Evolutionary conservation across 2,113 vertebrate species (phyloP).

Genomic region (Heptranchias perlo): DNA sequence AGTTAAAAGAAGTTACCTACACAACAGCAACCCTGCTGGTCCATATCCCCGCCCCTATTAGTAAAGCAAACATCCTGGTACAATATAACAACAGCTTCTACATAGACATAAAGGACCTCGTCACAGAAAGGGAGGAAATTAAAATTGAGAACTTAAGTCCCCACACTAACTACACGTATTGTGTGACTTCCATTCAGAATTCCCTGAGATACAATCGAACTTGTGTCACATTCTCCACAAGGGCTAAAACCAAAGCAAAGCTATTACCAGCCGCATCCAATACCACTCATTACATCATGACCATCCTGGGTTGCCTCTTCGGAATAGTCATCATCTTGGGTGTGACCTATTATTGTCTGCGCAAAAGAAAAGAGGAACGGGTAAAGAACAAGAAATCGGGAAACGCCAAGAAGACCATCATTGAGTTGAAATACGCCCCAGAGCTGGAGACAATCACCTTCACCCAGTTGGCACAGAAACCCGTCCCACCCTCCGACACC

Average conservation of each 20-base stretch:
- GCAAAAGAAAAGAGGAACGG: neutral
- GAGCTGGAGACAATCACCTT: slow-evolving; percentile 34
- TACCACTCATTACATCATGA: slow-evolving; percentile 34
- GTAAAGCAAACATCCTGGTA: slow-evolving; percentile 2
- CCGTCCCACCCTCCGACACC: neutral
- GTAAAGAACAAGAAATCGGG: slow-evolving; percentile 15
- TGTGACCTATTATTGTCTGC: neutral
- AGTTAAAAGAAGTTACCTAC: slow-evolving; percentile 1
- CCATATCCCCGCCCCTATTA: neutral
- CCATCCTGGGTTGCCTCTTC: slow-evolving; percentile 32
- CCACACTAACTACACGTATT: slow-evolving; percentile 36
- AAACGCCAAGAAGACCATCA: slow-evolving; percentile 28
- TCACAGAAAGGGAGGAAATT: slow-evolving; percentile 13
- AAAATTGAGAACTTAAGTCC: neutral
- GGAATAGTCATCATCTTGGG: slow-evolving; percentile 12
- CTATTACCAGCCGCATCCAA: neutral
- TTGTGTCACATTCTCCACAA: slow-evolving; percentile 19
- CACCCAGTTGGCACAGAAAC: slow-evolving; percentile 26
- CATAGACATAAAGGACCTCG: slow-evolving; percentile 20
- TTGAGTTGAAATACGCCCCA: slow-evolving; percentile 18
- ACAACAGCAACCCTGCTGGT: slow-evolving; percentile 35
- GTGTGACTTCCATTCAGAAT: slow-evolving; percentile 31
- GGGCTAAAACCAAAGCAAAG: neutral
- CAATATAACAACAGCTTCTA: slow-evolving; percentile 30
- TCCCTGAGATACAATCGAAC: slow-evolving; percentile 29